Evolutionary conservation across 1,140 invertebrate species (phyloP).

Genomic region (Drosophila insularis): DNA sequence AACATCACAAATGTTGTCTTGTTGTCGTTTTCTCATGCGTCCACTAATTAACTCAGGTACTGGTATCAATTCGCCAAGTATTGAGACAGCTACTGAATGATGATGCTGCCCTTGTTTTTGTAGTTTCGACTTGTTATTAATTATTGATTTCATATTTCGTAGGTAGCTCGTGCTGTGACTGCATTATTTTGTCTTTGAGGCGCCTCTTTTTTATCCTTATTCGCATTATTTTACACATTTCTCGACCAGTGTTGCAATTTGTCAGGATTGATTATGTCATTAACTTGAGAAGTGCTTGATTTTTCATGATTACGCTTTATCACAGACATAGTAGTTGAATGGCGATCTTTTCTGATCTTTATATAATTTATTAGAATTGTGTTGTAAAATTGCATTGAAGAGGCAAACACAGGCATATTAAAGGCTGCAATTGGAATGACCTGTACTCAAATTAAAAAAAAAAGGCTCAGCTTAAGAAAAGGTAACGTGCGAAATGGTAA

Average conservation of each 20-base stretch:
- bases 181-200: constrained; percentile 11
- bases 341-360: too few relatives aligned
- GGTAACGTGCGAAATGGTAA: constrained; percentile 49
- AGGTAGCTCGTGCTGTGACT: constrained; percentile 1
- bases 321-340: not conserved
- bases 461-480: not conserved
- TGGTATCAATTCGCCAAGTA: constrained; percentile 6
- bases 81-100: constrained; percentile 9
- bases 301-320: not conserved
- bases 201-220: constrained; percentile 35
- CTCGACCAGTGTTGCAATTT: constrained; percentile 34
- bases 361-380: not conserved
- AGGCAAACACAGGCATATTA: not conserved
- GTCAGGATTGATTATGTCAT: constrained; percentile 53
- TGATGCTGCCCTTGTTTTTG: constrained; percentile 5
- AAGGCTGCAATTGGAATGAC: not conserved
- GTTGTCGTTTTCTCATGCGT: constrained; percentile 18
- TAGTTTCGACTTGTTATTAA: constrained; percentile 27
- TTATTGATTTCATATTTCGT: constrained; percentile 59
- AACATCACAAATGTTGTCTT: constrained; percentile 14
- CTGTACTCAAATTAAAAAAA: not conserved
- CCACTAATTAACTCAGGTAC: constrained; percentile 43
- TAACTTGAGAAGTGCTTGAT: constrained; percentile 30
- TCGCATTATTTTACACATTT: constrained; percentile 41
- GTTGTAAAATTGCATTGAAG: not conserved